Evolutionary conservation across 2,113 vertebrate genomes (phyloP).

Genomic region (Cyanistes caeruleus): DNA sequence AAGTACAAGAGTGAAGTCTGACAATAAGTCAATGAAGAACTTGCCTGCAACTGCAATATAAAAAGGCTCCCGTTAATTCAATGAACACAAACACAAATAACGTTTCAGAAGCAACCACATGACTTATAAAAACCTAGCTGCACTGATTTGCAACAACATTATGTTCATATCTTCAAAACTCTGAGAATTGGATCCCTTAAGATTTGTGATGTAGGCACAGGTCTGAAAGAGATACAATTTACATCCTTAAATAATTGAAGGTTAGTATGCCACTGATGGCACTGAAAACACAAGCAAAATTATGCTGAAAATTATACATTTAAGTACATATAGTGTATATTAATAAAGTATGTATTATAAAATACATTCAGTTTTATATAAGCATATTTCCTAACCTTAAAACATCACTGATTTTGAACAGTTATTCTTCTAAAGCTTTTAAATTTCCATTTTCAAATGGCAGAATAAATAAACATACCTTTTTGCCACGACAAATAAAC

Average conservation of each 20-base stretch:
- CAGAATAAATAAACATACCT: background rate
- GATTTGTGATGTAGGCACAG: background rate
- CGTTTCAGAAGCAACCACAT: background rate
- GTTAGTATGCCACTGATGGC: background rate
- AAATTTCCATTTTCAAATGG: background rate
- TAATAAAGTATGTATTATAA: background rate
- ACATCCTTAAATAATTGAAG: background rate
- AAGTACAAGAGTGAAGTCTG: background rate
- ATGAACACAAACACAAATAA: background rate
- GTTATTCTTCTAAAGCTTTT: background rate
- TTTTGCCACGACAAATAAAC: background rate
- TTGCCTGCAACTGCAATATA: slow-evolving; percentile 19
- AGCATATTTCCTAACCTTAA: background rate
- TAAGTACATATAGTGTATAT: background rate
- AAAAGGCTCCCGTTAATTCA: slow-evolving; percentile 18
- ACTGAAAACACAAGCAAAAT: background rate
- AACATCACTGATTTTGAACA: background rate
- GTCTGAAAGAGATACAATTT: background rate
- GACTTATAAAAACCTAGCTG: background rate
- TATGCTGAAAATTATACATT: background rate
- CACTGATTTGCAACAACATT: background rate
- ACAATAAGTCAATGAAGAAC: background rate
- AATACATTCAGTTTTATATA: background rate
- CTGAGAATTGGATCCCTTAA: background rate
- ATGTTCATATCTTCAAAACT: background rate